Conservation (phyloP, 2,113 vertebrate species). For the Gavialis gangeticus region DNA sequence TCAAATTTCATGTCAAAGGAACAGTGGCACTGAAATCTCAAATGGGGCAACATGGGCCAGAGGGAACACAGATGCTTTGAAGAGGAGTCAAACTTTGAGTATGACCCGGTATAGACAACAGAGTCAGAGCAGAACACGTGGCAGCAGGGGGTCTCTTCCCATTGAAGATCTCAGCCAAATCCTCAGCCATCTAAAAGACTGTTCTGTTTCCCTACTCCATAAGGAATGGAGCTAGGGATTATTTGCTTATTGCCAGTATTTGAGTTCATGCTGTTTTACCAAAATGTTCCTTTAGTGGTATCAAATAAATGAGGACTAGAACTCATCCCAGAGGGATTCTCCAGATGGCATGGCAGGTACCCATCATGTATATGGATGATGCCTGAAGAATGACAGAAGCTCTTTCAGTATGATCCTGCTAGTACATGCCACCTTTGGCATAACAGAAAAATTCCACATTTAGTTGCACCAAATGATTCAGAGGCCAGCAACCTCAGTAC, state of each 20-base stretch:
- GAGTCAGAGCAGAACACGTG: not conserved
- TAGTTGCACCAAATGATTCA: not conserved
- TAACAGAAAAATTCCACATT: not conserved
- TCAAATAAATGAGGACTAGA: not conserved
- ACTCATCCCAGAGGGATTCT: not conserved
- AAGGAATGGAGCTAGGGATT: not conserved
- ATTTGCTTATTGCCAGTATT: not conserved
- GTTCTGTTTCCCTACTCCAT: not conserved
- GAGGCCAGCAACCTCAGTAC: not conserved
- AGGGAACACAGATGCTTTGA: not conserved
- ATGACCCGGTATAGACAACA: not conserved
- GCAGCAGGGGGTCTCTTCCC: not conserved
- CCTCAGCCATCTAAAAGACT: not conserved
- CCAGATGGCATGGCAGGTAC: not conserved
- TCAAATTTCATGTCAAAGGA: too few species aligned
- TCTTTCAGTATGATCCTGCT: not conserved
- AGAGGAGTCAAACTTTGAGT: not conserved
- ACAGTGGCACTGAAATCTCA: too few species aligned
- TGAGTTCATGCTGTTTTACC: not conserved
- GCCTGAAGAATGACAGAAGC: not conserved
- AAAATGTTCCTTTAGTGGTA: not conserved
- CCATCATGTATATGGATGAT: not conserved
- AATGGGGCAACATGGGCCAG: not conserved
- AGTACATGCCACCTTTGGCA: not conserved
- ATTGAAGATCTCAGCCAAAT: not conserved